Percentiles rank a stretch among this genome's conserved stretches.
These are phyloP conservation scores for Peromyscus maniculatus DNA, from an alignment of 2,113 vertebrate genomes.

Conservation along the genomic window DNA sequence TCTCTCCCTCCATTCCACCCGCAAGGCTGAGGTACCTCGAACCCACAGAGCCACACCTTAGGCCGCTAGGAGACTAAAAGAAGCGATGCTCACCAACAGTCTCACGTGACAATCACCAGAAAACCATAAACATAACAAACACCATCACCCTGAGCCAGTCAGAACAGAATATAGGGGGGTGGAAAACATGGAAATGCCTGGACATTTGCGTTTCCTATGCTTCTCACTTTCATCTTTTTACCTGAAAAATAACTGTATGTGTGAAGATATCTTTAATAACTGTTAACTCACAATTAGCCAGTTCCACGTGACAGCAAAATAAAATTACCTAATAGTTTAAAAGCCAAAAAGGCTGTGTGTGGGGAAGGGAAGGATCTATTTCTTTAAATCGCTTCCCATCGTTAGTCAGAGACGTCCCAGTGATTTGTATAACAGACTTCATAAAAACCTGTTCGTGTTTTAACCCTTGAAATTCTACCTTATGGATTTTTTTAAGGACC, in stretches of 20 bases:
- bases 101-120: not conserved
- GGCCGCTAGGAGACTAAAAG: not conserved
- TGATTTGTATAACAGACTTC: not conserved
- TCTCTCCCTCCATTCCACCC: not conserved
- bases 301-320: slow-evolving; percentile 51
- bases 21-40: slow-evolving; percentile 10
- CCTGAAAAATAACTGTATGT: not conserved
- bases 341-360: not conserved
- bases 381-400: not conserved
- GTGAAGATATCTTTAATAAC: not conserved
- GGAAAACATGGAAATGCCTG: not conserved
- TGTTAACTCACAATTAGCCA: slow-evolving; percentile 27
- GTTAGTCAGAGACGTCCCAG: slow-evolving; percentile 10
- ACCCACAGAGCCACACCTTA: not conserved
- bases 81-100: not conserved
- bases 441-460: slow-evolving; percentile 12
- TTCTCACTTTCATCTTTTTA: not conserved
- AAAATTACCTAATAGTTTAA: slow-evolving; percentile 10
- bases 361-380: not conserved
- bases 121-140: not conserved
- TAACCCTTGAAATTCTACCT: not conserved
- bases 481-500: not conserved
- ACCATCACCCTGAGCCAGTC: not conserved
- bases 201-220: not conserved
- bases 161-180: not conserved